Evolutionary conservation across 2,113 vertebrate species (phyloP).

Genomic region (Atlantisia rogersi): DNA sequence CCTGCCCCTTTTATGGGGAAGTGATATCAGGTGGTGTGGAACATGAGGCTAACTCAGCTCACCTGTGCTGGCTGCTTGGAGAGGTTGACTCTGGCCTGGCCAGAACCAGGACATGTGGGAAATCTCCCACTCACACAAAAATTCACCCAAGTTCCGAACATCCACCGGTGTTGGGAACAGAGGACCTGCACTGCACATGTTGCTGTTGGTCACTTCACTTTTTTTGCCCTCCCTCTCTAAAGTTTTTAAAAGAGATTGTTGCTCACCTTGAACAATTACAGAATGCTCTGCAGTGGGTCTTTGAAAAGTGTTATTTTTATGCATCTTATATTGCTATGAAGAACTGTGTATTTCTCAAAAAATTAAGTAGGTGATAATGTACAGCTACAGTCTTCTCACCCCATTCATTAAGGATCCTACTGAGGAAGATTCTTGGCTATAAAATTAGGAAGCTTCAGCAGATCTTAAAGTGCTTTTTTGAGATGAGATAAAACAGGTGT

Average conservation of each 20-base stretch:
- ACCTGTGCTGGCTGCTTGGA: no score
- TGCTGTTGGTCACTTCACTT: background rate
- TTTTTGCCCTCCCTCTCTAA: background rate
- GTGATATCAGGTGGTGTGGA: no score
- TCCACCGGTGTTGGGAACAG: rapidly evolving
- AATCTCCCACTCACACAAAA: background rate
- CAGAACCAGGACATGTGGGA: background rate
- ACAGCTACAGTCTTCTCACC: background rate
- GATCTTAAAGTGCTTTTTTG: background rate
- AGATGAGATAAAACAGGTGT: background rate
- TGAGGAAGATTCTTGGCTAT: background rate
- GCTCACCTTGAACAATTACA: background rate
- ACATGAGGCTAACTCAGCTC: no score
- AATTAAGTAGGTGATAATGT: background rate
- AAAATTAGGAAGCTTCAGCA: background rate
- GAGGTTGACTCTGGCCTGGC: no score
- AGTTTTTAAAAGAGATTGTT: background rate
- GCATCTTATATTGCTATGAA: background rate
- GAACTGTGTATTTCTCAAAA: background rate
- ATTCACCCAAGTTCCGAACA: background rate
- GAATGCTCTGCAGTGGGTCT: background rate
- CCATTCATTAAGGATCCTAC: background rate
- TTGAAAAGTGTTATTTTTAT: background rate
- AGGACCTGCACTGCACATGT: background rate
- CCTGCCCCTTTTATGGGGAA: no score